Conservation (phyloP, 2,113 vertebrate species). For the Seriola rivoliana region DNA sequence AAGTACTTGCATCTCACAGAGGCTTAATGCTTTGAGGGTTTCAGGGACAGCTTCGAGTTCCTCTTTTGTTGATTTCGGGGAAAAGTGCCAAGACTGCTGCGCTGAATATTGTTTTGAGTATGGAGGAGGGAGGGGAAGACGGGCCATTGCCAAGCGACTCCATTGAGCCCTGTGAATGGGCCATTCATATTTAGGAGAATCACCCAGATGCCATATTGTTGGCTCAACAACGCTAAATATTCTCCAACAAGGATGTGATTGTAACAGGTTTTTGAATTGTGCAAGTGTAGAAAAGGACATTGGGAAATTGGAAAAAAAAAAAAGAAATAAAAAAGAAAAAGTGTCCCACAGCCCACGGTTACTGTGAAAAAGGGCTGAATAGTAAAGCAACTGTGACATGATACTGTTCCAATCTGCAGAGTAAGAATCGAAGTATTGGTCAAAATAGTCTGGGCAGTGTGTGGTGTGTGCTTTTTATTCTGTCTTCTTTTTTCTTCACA, state of each 20-base stretch:
- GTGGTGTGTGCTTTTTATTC: too few relatives aligned
- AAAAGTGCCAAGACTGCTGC: slow-evolving; percentile 81
- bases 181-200: slow-evolving; percentile 85
- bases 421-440: not conserved
- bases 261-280: slow-evolving; percentile 71
- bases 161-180: slow-evolving; percentile 82
- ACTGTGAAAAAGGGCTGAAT: slow-evolving; percentile 16
- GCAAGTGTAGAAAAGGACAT: slow-evolving; percentile 59
- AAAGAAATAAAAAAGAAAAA: slow-evolving; percentile 1
- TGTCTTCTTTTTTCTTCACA: not conserved
- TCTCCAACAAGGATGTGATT: slow-evolving; percentile 81
- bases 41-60: slow-evolving; percentile 80
- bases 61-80: slow-evolving; percentile 81
- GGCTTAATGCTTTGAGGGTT: slow-evolving; percentile 81
- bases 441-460: not conserved
- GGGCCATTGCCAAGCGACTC: slow-evolving; percentile 79
- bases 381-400: slow-evolving; percentile 12
- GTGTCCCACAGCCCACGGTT: slow-evolving; percentile 15
- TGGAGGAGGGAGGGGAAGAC: slow-evolving; percentile 64
- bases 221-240: slow-evolving; percentile 81
- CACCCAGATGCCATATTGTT: slow-evolving; percentile 84
- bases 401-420: not conserved
- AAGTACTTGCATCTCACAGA: slow-evolving; percentile 78
- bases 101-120: slow-evolving; percentile 81
- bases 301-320: slow-evolving; percentile 38